Conservation (phyloP, 1,140 invertebrate genomes). For the Homarus americanus region DNA sequence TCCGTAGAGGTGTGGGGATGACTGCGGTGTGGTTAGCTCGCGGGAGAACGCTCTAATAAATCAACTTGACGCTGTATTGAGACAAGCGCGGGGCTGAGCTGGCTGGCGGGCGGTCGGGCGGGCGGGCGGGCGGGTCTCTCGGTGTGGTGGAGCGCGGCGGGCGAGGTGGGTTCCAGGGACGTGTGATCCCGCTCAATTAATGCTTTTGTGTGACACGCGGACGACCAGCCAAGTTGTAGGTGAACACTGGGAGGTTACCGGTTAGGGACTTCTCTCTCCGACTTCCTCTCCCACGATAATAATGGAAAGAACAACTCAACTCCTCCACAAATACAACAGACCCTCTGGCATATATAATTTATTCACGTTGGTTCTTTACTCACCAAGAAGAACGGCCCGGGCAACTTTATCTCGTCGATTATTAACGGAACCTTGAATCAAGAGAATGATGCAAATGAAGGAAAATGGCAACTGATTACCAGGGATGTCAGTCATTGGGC, state of each 20-base stretch:
- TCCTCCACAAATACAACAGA: not conserved
- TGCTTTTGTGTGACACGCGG: constrained; percentile 72
- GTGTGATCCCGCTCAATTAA: constrained; percentile 71
- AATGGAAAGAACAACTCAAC: no score
- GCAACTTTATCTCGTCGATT: not conserved
- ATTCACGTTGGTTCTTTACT: constrained; percentile 34
- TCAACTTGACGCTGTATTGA: no score
- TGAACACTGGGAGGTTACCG: constrained; percentile 64
- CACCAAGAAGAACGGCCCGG: no score
- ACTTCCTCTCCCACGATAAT: constrained; percentile 19
- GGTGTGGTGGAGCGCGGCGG: not conserved
- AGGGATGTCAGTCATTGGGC: constrained; percentile 65
- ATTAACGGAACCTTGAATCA: constrained; percentile 23
- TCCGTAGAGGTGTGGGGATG: no score
- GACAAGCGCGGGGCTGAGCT: no score
- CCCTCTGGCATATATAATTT: constrained; percentile 28
- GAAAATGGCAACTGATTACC: constrained; percentile 48
- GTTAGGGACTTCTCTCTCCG: constrained; percentile 53
- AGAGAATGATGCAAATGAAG: constrained; percentile 36
- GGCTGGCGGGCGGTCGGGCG: no score
- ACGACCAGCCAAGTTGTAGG: constrained; percentile 56
- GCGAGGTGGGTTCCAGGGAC: constrained; percentile 1
- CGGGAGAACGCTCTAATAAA: no score
- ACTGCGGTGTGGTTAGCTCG: not conserved
- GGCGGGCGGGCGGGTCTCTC: not conserved